Base-by-base conservation (phyloP, 2,797 vertebrate species). In the Otolemur crassicaudatus region DNA sequence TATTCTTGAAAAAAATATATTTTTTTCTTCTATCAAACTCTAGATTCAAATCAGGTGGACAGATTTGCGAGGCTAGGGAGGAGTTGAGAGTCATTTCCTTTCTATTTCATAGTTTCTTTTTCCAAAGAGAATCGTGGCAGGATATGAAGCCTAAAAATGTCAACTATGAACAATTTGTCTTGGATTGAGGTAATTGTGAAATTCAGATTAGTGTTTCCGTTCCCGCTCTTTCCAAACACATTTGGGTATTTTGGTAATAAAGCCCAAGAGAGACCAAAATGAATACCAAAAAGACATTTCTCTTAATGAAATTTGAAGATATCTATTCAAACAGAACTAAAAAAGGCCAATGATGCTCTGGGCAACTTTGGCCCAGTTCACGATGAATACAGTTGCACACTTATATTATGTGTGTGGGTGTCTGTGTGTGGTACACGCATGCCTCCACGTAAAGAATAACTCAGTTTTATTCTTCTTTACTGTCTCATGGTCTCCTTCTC, bases 81-180 rank as follows among this genome's bases (percentile, higher is more conserved):
- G 40, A 81, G 37, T 3, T 5, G 49, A 56, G 11, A 53, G 19
- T 65, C 40, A 5, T 72, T 95, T 82, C 81, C 75, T 75, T 76
- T 84, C 69, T 49, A 49, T 49, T 49, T 49, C 13, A 14, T 49
- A 10, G n/a, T 25, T 93, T 96, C 49, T 63, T 92, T 82, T 91
- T 49, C 58, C 2, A 29, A 79, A 65, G 31, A 84, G 76, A 91
- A 73, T 76, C 2, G 3, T 34, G 90, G 72, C 91, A 91, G 96
- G 87, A 95, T 79, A 84, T 85, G 85, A 82, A 93, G 91, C 46
- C 69, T 34, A 7, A 94, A 92, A 63, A 37, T 94, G 31, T 76
- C 67, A 87, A 46, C 84, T 79, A 40, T 2, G 58, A 49, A 34
- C 43, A 34, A 37, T 93, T 80, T 84, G 76, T 89, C 91, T 89